Conservation (phyloP, 2,113 vertebrate species). For the Heptranchias perlo region DNA sequence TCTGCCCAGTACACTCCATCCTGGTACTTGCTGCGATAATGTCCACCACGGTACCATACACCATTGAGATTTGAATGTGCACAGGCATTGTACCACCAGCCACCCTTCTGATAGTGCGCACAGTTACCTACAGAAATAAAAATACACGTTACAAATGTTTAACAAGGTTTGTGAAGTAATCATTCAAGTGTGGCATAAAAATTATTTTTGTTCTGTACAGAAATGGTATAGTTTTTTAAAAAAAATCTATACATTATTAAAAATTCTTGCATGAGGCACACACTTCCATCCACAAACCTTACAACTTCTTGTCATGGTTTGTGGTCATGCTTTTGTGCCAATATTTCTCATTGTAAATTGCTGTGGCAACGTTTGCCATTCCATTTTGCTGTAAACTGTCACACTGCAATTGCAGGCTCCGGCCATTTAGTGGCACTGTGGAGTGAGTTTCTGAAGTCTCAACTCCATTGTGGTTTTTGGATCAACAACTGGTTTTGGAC, state of each 20-base stretch:
- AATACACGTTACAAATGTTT: neutral
- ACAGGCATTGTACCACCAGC: constrained; percentile 98
- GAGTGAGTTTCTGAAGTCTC: neutral
- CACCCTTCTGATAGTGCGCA: constrained; percentile 95
- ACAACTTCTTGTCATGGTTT: neutral
- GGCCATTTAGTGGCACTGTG: neutral
- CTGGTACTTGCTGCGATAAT: constrained; percentile 93
- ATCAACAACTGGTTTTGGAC: neutral
- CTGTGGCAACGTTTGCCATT: neutral
- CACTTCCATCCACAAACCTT: neutral
- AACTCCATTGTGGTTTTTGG: neutral
- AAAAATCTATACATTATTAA: no score
- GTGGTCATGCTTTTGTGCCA: neutral
- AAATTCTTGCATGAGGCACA: neutral
- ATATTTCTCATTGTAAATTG: neutral
- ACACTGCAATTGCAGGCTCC: neutral
- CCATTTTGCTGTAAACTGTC: neutral
- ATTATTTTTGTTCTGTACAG: no score
- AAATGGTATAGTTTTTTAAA: neutral
- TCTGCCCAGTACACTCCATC: constrained; percentile 97
- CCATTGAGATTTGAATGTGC: constrained; percentile 96
- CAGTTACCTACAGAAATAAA: constrained; percentile 75
- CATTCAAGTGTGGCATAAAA: neutral
- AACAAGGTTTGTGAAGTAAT: neutral
- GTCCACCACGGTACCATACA: constrained; percentile 94